phyloP scores from a whole-genome alignment of 1,140 invertebrate genomes.

The Tetramorium alpestre region DNA sequence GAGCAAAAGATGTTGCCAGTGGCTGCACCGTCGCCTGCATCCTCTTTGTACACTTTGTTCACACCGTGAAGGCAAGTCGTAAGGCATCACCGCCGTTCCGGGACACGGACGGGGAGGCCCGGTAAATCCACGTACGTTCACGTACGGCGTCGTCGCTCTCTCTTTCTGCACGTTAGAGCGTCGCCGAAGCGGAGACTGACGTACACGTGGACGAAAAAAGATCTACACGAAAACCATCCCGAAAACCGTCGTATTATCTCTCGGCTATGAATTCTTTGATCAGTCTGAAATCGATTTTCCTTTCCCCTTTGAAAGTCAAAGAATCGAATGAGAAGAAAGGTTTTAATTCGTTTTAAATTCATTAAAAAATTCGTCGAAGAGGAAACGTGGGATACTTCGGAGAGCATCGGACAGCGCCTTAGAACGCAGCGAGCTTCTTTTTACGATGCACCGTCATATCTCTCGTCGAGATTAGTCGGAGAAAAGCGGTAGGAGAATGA shows the following conservation, averaged over 20 bases:
- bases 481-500: not conserved
- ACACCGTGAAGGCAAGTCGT: conserved; percentile 73
- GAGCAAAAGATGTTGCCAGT: conserved; percentile 82
- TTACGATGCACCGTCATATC: conserved; percentile 40
- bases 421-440: not conserved
- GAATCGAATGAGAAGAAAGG: not conserved
- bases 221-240: conserved; percentile 27
- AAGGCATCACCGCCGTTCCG: conserved; percentile 56
- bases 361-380: not conserved
- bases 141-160: conserved; percentile 48
- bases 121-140: conserved; percentile 61
- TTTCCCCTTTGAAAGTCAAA: not conserved
- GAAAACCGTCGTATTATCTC: conserved; percentile 31
- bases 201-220: conserved; percentile 59
- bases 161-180: conserved; percentile 65
- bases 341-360: not conserved
- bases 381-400: not conserved
- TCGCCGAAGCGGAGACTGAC: conserved; percentile 54
- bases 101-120: not conserved
- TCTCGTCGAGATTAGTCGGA: not conserved
- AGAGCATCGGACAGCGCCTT: not conserved
- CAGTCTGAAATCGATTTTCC: conserved; percentile 9
- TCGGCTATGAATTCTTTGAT: conserved; percentile 14
- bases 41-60: conserved; percentile 80
- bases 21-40: conserved; percentile 81